Conservation (phyloP, 1,140 invertebrate genomes). For the Paraescarpia echinospica region DNA sequence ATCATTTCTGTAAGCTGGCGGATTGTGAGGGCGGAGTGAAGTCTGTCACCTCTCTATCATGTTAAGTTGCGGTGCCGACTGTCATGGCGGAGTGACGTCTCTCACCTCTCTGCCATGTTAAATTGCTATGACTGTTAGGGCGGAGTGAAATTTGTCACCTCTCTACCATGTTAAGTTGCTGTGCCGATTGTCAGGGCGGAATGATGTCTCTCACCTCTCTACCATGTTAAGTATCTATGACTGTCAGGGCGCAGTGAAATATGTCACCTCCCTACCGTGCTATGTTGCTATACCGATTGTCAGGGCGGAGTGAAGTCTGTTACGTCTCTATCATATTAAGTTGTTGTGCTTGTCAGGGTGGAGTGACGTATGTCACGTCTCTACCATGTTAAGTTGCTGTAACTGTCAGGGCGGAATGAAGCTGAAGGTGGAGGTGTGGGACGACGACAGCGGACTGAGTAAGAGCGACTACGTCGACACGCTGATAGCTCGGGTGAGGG, state of each 20-base stretch:
- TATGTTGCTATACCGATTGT: not conserved
- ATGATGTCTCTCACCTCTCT: not conserved
- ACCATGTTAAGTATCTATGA: not conserved
- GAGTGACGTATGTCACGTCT: not conserved
- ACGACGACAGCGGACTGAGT: slow-evolving; percentile 7
- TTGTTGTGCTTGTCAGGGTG: not conserved
- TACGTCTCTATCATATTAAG: not conserved
- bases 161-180: not conserved
- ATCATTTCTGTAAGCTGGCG: no score
- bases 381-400: not conserved
- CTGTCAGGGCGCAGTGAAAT: not conserved
- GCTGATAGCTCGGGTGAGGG: not conserved
- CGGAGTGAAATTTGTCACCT: no score
- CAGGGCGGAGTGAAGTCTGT: not conserved
- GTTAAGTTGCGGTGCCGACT: no score
- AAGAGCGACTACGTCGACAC: not conserved
- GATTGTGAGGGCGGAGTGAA: no score
- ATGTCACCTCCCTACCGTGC: not conserved
- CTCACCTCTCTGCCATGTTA: not conserved
- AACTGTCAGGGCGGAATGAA: not conserved
- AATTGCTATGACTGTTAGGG: not conserved
- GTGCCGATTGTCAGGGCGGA: not conserved
- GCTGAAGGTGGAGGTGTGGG: slow-evolving; percentile 7
- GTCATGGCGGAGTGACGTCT: no score
- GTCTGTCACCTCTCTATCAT: no score